Evolutionary conservation across 2,888 invertebrate species (phyloP).

Genomic region (Trypoxylon attenuatum): DNA sequence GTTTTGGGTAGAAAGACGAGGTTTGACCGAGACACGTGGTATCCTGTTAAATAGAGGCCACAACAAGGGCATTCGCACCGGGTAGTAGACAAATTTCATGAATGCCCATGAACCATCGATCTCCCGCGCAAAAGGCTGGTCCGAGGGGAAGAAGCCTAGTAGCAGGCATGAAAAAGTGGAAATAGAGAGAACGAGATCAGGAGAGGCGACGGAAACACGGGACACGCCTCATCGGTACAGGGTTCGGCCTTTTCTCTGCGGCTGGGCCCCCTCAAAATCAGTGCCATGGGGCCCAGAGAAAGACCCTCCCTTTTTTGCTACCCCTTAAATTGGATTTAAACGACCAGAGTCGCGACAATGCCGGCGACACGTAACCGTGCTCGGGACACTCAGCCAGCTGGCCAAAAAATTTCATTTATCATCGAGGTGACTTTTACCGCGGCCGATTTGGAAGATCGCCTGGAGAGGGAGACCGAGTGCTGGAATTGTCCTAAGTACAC

Average conservation of each 20-base stretch:
- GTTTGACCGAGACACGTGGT: neutral
- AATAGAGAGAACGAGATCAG: constrained; percentile 27
- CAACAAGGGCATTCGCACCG: constrained; percentile 5
- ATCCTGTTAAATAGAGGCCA: neutral
- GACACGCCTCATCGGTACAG: constrained; percentile 58
- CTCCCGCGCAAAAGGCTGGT: constrained; percentile 39
- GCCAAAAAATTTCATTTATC: constrained; percentile 56
- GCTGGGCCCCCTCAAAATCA: constrained; percentile 36
- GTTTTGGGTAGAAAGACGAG: neutral
- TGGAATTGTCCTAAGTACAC: constrained; percentile 47
- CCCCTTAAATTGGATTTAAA: constrained; percentile 63
- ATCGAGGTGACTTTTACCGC: constrained; percentile 34
- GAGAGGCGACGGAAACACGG: constrained; percentile 54
- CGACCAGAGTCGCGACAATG: constrained; percentile 52
- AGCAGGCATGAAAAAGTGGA: constrained; percentile 9
- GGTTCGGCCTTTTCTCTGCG: constrained; percentile 34
- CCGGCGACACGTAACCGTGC: constrained; percentile 51
- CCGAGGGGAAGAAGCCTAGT: constrained; percentile 2
- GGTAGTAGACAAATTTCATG: constrained; percentile 41
- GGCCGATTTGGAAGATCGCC: constrained; percentile 5
- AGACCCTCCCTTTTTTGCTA: constrained; percentile 32
- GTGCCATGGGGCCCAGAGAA: constrained; percentile 4
- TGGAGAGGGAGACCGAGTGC: constrained; percentile 1
- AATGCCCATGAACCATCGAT: constrained; percentile 48
- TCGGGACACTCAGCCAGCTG: constrained; percentile 48